Base-by-base conservation (phyloP, 2,888 invertebrate genomes). In the Aquatica leii region DNA sequence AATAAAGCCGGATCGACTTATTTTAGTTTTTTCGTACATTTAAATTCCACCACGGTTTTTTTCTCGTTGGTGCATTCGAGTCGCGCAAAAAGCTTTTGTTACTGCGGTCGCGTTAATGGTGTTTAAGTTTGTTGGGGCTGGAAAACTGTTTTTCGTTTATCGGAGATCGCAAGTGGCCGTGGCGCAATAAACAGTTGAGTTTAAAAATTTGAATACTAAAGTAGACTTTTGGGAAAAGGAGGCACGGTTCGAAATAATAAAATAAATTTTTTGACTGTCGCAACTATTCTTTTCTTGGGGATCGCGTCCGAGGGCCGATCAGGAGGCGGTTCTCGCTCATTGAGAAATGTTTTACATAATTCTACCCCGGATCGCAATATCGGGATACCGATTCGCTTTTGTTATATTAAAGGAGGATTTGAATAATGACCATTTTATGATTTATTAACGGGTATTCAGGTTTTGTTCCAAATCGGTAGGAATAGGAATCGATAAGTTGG, bases 151-250 rank as follows among this genome's bases (percentile, higher is more conserved):
- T n/a, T n/a, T n/a, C n/a, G n/a, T n/a, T n/a, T n/a, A n/a, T n/a
- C n/a, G n/a, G n/a, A n/a, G n/a, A n/a, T n/a, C n/a, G n/a, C 2
- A 24, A 6, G 24, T 24, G 24, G 24, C 24, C 46, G 46, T 46
- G 46, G 46, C 11, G 9, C 18, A 46, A 17, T 54, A 50, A 46
- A 40, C 49, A 24, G 40, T 53, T 54, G 49, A 24, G 49, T 60
- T 59, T 60, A 59, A 63, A 63, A 63, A 63, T 63, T 63, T 63
- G 55, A 63, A 63, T 63, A 59, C 49, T 55, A 59, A 59, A 59
- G 63, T 59, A 43, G 49, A 20, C 59, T 59, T 56, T 62, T n/a
- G n/a, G n/a, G n/a, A n/a, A 50, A 43, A 57, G 57, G 52, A 15
- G 24, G 18, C 35, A 9, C 15, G 37, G 62, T 20, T 58, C 52